Conservation (phyloP, 2,113 vertebrate genomes). For the Alouatta palliata region DNA sequence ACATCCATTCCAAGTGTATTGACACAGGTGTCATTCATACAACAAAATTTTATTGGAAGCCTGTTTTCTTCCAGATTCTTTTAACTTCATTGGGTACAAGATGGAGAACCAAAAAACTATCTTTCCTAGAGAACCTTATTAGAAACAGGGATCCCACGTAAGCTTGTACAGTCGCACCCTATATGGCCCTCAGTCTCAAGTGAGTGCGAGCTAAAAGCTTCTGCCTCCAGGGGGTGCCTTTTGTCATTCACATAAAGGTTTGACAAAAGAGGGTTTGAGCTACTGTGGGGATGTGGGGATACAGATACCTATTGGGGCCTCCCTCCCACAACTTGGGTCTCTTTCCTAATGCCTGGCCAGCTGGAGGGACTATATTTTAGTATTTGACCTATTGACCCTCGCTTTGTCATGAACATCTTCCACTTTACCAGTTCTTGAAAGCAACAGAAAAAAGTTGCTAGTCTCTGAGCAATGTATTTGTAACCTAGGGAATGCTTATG, state of each 20-base stretch:
- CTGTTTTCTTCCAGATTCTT: not conserved
- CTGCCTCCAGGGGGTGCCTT: not conserved
- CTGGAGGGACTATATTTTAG: not conserved
- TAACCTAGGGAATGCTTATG: not conserved
- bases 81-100: not conserved
- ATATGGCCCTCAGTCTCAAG: not conserved
- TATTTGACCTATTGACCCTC: not conserved
- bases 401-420: not conserved
- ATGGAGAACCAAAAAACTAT: not conserved
- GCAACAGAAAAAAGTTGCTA: not conserved
- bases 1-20: not conserved
- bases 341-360: not conserved
- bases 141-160: not conserved
- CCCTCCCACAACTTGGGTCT: not conserved
- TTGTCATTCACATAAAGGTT: not conserved
- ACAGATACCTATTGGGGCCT: not conserved
- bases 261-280: not conserved
- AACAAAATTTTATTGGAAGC: not conserved
- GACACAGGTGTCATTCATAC: not conserved
- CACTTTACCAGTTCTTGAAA: not conserved
- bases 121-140: not conserved
- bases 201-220: not conserved
- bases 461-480: not conserved
- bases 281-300: not conserved
- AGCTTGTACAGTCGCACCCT: not conserved